Base-by-base conservation (phyloP, 2,888 invertebrate species). In the Pilophorus perplexus region DNA sequence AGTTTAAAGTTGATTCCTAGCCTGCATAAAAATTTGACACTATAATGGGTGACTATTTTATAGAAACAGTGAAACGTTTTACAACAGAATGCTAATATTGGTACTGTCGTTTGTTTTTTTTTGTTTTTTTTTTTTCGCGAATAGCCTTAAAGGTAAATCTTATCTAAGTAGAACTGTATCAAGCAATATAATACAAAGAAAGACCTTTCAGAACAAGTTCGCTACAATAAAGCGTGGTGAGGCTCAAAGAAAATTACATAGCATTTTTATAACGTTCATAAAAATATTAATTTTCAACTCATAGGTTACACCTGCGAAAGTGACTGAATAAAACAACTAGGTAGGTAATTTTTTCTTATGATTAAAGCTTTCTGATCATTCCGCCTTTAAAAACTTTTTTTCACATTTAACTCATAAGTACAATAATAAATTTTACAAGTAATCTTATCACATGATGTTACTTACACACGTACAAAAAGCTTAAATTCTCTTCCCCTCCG, bases 231-330 rank as follows among this genome's bases (percentile, higher is more conserved):
- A 52, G 52, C 52, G 52, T 52, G 59, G 23, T 59, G 16, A 38
- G n/a, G 12, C 25, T 40, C 40, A 23, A 59, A 59, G 42, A 59
- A 59, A 59, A 40, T 42, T 55, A n/a, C n/a, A n/a, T n/a, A 38
- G 37, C 55, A 42, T n/a, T 40, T 25, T 25, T 42, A 42, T 59
- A 40, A 59, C 42, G 40, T 59, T 42, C 59, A 59, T 59, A 59
- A 59, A 59, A 59, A 59, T 59, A 59, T 59, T 27, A 40, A 42
- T 59, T 42, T 59, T 27, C 59, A 59, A 42, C 59, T 37, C 55
- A 55, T 14, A 52, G 52, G 52, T 52, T 52, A 25, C 28, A 52
- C 52, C 52, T 52, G 52, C 18, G 52, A 14, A 46, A 23, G 25
- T 25, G 46, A 46, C 25, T 25, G 22, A 25, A 46, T 46, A 46